phyloP scores from a whole-genome alignment of 2,113 vertebrate species.

The Monopterus albus region DNA sequence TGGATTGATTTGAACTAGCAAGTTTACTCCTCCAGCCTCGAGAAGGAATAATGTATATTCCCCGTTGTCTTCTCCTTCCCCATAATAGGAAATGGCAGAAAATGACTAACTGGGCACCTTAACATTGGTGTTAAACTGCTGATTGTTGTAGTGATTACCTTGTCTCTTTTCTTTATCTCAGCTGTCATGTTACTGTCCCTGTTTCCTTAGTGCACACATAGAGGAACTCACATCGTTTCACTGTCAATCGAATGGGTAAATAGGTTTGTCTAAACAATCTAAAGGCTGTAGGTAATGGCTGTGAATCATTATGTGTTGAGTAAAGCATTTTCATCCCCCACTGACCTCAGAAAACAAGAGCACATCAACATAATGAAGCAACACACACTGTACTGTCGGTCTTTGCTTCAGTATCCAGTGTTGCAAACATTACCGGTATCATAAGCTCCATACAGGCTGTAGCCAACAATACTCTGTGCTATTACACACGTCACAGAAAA shows the following conservation, averaged over 20 bases:
- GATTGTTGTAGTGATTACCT: too few relatives aligned
- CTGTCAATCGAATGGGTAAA: not conserved
- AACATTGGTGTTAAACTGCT: too few relatives aligned
- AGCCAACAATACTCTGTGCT: not conserved
- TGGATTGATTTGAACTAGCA: too few relatives aligned
- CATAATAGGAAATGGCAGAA: too few relatives aligned
- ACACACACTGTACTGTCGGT: conserved; percentile 11
- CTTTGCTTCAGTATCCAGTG: conserved; percentile 68
- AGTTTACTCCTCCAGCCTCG: not conserved
- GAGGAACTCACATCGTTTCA: not conserved
- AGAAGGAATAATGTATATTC: too few relatives aligned
- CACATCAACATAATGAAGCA: not conserved
- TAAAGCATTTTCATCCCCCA: not conserved
- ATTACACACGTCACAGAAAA: conserved; percentile 33
- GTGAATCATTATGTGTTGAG: not conserved
- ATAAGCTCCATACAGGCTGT: not conserved
- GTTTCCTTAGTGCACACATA: too few relatives aligned
- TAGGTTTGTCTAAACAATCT: not conserved
- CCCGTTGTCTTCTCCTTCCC: too few relatives aligned
- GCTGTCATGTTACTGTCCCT: not conserved
- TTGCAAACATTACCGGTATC: not conserved
- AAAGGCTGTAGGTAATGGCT: not conserved
- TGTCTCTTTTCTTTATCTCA: too few relatives aligned
- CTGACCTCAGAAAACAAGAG: conserved; percentile 3
- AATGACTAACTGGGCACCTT: too few relatives aligned